These are phyloP conservation scores for Lordiphosa mommai DNA, from an alignment of 1,140 invertebrate genomes.

Conservation along the genomic window DNA sequence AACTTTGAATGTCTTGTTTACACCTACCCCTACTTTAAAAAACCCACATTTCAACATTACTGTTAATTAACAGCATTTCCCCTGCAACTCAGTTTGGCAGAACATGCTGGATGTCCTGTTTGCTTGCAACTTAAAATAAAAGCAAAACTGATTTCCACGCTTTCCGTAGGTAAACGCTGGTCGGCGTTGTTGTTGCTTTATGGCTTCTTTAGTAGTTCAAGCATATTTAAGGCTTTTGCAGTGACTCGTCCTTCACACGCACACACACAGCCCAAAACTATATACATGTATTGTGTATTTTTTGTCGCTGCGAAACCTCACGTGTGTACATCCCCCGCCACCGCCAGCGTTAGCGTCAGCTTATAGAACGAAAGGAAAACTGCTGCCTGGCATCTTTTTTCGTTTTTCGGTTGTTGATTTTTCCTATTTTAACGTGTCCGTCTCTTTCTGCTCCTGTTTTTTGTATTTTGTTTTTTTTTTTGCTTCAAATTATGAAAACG, in stretches of 20 bases:
- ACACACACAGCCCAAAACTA: not conserved
- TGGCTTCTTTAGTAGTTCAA: constrained; percentile 67
- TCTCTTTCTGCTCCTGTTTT: not conserved
- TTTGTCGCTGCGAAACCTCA: constrained; percentile 9
- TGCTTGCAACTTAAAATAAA: too few relatives aligned
- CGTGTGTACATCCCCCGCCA: constrained; percentile 1
- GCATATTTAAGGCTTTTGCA: constrained; percentile 64
- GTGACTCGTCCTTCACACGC: constrained; percentile 33
- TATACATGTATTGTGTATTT: constrained; percentile 1
- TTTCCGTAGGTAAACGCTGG: too few relatives aligned
- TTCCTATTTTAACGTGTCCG: not conserved
- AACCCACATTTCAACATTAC: constrained; percentile 10
- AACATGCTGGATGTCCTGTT: not conserved
- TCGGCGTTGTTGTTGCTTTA: constrained; percentile 51
- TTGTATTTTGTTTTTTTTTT: not conserved
- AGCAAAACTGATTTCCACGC: not conserved
- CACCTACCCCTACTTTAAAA: not conserved
- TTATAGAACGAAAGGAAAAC: constrained; percentile 3
- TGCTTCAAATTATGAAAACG: constrained; percentile 12
- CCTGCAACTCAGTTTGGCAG: constrained; percentile 26
- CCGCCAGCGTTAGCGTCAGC: not conserved
- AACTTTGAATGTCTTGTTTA: too few relatives aligned
- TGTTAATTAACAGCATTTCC: constrained; percentile 10
- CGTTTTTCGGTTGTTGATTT: constrained; percentile 6
- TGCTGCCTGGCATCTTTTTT: constrained; percentile 11